Conservation (phyloP, 2,113 vertebrate genomes). For the Osmerus mordax region DNA sequence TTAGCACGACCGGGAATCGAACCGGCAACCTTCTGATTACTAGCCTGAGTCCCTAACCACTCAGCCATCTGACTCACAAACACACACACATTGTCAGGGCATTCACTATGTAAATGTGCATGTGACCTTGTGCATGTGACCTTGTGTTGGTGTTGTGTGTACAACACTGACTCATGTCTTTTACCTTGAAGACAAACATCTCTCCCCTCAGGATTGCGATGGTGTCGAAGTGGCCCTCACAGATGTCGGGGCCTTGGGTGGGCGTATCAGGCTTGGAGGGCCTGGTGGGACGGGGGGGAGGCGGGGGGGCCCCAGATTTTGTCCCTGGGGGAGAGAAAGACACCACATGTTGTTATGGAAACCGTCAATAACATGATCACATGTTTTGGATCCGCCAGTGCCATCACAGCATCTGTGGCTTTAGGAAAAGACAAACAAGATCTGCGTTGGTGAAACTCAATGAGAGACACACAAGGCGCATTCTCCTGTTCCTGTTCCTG, state of each 20-base stretch:
- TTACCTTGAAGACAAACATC: slow-evolving; percentile 92
- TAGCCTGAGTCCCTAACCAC: too few relatives aligned
- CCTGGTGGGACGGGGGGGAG: slow-evolving; percentile 59
- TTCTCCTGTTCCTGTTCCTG: background rate
- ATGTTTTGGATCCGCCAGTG: background rate
- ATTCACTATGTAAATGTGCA: background rate
- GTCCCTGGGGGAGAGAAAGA: slow-evolving; percentile 49
- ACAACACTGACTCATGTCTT: too few relatives aligned
- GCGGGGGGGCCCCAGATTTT: slow-evolving; percentile 62
- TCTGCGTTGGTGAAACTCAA: background rate
- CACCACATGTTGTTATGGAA: background rate
- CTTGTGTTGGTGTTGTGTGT: background rate
- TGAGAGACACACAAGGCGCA: too few relatives aligned
- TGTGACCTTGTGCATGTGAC: background rate
- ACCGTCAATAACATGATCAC: too few relatives aligned
- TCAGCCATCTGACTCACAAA: background rate
- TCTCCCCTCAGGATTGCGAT: slow-evolving; percentile 86
- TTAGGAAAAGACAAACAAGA: background rate
- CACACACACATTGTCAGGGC: background rate
- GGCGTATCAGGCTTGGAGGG: slow-evolving; percentile 62
- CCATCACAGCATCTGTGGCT: background rate
- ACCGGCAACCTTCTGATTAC: too few relatives aligned
- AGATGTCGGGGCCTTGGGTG: slow-evolving; percentile 77
- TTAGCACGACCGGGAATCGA: too few relatives aligned
- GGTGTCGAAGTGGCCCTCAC: slow-evolving; percentile 87